phyloP scores from a whole-genome alignment of 1,140 invertebrate species.

The Notospermus geniculatus region DNA sequence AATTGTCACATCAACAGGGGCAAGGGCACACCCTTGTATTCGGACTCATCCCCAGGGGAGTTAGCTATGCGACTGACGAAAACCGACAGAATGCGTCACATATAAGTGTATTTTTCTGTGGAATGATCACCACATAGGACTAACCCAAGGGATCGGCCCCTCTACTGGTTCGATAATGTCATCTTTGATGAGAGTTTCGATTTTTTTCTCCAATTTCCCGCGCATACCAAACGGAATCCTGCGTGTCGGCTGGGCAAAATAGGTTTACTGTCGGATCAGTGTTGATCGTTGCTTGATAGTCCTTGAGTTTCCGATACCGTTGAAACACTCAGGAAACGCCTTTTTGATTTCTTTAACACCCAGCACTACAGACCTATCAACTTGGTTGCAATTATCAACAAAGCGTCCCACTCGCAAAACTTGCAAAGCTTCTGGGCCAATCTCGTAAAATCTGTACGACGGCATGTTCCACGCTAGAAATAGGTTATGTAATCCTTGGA shows the following conservation, averaged over 20 bases:
- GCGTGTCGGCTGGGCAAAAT: slow-evolving; percentile 15
- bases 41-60: no score
- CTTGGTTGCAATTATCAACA: neutral
- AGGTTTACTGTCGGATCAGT: slow-evolving; percentile 21
- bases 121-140: slow-evolving; percentile 24
- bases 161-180: slow-evolving; percentile 35
- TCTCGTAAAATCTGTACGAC: no score
- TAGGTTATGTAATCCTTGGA: no score
- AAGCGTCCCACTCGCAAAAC: slow-evolving; percentile 11
- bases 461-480: no score
- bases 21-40: no score
- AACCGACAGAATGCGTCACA: no score
- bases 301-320: slow-evolving; percentile 26
- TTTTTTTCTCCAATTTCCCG: slow-evolving; percentile 24
- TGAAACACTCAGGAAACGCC: slow-evolving; percentile 19
- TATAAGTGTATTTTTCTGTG: no score
- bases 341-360: slow-evolving; percentile 5
- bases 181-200: slow-evolving; percentile 23
- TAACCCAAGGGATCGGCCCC: slow-evolving; percentile 32
- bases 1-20: no score
- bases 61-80: no score
- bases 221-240: slow-evolving; percentile 25
- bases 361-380: neutral
- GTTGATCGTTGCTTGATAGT: slow-evolving; percentile 23
- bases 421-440: no score